phyloP scores from a whole-genome alignment of 2,888 invertebrate genomes.

The Incurvaria masculella region DNA sequence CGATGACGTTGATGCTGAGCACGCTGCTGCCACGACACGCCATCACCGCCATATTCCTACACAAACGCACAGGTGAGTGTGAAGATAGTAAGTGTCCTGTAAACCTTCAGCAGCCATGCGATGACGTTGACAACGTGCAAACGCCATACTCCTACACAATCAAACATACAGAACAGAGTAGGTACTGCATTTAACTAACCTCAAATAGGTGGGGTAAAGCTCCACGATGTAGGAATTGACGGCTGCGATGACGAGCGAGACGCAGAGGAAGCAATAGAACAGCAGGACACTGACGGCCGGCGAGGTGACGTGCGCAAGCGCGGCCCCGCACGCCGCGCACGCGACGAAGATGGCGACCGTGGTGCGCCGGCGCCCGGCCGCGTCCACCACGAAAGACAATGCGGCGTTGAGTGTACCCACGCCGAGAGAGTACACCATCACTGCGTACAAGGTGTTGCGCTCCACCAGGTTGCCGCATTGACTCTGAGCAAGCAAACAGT shows the following conservation, averaged over 20 bases:
- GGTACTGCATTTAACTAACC: no score
- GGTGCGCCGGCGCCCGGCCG: constrained; percentile 30
- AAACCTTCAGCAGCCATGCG: no score
- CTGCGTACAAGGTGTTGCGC: constrained; percentile 32
- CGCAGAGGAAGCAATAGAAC: constrained; percentile 12
- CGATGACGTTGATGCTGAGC: constrained; percentile 40
- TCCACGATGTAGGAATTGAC: background rate
- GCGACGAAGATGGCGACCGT: constrained; percentile 28
- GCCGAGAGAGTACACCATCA: constrained; percentile 33
- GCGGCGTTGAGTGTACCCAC: constrained; percentile 25
- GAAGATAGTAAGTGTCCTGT: no score
- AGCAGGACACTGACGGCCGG: constrained; percentile 33
- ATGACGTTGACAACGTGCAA: no score
- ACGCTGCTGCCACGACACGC: constrained; percentile 41
- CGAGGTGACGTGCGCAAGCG: constrained; percentile 28
- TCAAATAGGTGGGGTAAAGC: background rate
- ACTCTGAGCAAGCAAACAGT: constrained; percentile 6
- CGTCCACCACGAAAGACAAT: constrained; percentile 31
- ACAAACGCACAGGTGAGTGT: no score
- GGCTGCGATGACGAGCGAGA: background rate
- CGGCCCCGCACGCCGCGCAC: constrained; percentile 24
- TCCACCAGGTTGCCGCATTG: constrained; percentile 32
- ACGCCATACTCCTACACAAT: no score
- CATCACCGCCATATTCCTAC: constrained; percentile 41
- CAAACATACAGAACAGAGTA: no score